Evolutionary conservation across 2,113 vertebrate species (phyloP), one percentile per base, ranked within the genome.

Genomic region (Leucoraja erinaceus): DNA sequence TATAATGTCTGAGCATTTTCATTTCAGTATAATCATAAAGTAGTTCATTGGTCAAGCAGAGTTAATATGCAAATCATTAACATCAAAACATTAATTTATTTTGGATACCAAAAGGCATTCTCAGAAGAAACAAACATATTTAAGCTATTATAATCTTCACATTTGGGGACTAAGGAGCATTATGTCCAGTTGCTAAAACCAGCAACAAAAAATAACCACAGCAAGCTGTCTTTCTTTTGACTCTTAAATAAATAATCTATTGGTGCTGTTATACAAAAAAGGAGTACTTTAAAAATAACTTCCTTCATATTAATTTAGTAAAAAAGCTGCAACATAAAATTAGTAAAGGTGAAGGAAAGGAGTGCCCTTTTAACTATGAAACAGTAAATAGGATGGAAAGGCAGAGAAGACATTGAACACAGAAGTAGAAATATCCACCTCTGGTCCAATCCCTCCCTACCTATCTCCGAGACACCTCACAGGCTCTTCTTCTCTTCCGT

Each of bases 341-440:
- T 38, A 91, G 38, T 33, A 72, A 54, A 54, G 59, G 59, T 56
- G 25, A 74, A 72, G 66, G 63, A 14, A 91, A 91, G 25, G 3
- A 74, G 90, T 70, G 90, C 72, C 4, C 68, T 11, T 12, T 33
- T 72, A 91, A 72, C 31, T 47, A 91, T 91, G 66, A 91, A 91
- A 91, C 90, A 91, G 33, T 33, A 91, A 28, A 25, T 47, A 72
- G 47, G 63, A 66, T 72, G 31, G 63, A 90, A 66, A 90, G 88
- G 31, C 47, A 90, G 61, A 90, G n/a, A 90, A 90, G 88, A 70
- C 88, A 90, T 72, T 72, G 20, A 72, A 88, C 68, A 28, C 14
- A 72, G 66, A 90, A 90, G 61, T 68, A 70, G 61, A 68, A 72
- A 38, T 38, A 91, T 68, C 66, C 38, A 0, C 38, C 38, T 47